Evolutionary conservation across 2,113 vertebrate species (phyloP).

Genomic region (Mus spicilegus): DNA sequence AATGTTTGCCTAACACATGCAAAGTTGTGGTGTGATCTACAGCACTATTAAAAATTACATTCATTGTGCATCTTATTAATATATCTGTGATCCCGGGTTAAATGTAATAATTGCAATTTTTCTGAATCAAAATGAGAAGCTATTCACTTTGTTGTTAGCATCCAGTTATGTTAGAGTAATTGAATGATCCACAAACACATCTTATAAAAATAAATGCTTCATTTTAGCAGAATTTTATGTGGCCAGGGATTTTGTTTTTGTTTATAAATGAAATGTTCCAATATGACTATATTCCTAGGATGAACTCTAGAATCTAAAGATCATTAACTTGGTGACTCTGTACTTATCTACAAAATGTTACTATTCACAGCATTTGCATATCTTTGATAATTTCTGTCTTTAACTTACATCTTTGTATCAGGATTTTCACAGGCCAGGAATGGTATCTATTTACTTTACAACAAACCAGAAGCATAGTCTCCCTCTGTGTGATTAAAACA

Average conservation of each 20-base stretch:
- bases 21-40: neutral
- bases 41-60: neutral
- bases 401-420: neutral
- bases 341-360: neutral
- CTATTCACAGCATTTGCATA: neutral
- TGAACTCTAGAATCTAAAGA: neutral
- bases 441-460: neutral
- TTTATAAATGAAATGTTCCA: neutral
- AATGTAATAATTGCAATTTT: neutral
- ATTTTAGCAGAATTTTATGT: neutral
- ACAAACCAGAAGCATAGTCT: neutral
- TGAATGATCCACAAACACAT: neutral
- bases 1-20: neutral
- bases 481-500: neutral
- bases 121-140: neutral
- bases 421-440: neutral
- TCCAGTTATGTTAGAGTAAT: neutral
- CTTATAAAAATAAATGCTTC: neutral
- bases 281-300: neutral
- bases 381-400: constrained; percentile 4
- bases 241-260: neutral
- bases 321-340: neutral
- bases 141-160: neutral
- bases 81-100: neutral
- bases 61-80: neutral